phyloP scores from a whole-genome alignment of 1,140 invertebrate genomes.

The Procambarus clarkii region DNA sequence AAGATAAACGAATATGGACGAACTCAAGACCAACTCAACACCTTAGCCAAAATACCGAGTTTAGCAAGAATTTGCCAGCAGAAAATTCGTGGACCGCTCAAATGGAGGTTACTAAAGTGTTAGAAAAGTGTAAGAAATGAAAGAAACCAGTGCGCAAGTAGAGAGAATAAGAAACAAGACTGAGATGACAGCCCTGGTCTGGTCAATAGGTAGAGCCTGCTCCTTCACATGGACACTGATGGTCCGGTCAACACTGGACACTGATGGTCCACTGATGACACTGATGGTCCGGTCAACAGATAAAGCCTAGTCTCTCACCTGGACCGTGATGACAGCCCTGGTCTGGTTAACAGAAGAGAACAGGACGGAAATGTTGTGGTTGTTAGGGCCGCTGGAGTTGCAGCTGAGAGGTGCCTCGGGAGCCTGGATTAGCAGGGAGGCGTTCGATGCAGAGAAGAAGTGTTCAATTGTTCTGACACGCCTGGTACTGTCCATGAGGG shows the following conservation, averaged over 20 bases:
- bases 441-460: slow-evolving; percentile 15
- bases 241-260: background rate
- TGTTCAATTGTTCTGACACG: background rate
- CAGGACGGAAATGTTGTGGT: background rate
- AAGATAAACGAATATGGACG: no score
- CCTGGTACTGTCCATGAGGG: background rate
- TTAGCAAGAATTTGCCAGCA: no score
- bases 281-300: background rate
- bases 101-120: no score
- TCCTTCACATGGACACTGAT: no score
- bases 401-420: background rate
- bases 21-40: no score
- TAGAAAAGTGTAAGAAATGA: no score
- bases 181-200: no score
- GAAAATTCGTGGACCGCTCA: no score
- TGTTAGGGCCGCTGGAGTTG: background rate
- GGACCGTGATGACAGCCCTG: background rate
- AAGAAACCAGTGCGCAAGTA: no score
- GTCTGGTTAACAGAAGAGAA: background rate
- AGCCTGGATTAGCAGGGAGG: slow-evolving; percentile 24
- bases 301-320: background rate
- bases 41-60: no score
- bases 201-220: no score
- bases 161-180: no score
- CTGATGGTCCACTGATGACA: background rate